A percentile compares a stretch with the other conserved stretches of the same genome.
These are phyloP conservation scores for Pteromalus puparum DNA, from an alignment of 1,140 invertebrate genomes.

Conservation along the genomic window DNA sequence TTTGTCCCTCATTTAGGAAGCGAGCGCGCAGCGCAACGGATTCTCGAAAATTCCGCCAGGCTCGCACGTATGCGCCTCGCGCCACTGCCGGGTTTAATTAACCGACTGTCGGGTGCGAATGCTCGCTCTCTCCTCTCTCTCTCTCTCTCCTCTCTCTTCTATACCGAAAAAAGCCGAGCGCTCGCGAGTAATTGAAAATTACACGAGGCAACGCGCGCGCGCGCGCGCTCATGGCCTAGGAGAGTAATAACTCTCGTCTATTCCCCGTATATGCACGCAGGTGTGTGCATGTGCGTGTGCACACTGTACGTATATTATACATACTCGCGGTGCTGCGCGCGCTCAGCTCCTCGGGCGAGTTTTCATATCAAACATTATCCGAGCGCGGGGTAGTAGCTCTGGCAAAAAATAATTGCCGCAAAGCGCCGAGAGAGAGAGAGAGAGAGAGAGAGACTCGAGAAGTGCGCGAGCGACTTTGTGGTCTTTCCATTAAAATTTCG, in stretches of 20 bases:
- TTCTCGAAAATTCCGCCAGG: constrained; percentile 10
- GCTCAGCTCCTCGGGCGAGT: neutral
- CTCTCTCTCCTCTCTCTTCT: neutral
- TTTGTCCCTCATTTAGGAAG: constrained; percentile 7
- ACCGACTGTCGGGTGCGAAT: constrained; percentile 51
- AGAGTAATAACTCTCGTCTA: constrained; percentile 28
- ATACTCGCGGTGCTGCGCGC: too few species aligned
- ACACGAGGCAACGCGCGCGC: constrained; percentile 19
- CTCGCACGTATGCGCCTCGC: constrained; percentile 2
- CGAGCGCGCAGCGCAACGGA: neutral
- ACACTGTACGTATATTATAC: neutral
- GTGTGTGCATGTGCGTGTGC: neutral
- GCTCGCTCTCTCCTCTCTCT: neutral
- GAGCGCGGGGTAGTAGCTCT: constrained; percentile 21
- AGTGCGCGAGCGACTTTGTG: constrained; percentile 50
- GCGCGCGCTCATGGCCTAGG: neutral
- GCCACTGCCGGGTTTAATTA: constrained; percentile 42
- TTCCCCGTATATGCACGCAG: neutral
- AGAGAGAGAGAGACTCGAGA: neutral
- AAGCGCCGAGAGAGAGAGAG: constrained; percentile 5
- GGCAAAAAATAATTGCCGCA: constrained; percentile 20
- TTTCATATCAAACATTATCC: constrained; percentile 50
- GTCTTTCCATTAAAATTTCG: constrained; percentile 64
- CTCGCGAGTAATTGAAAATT: constrained; percentile 43
- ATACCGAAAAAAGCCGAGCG: constrained; percentile 4